phyloP scores from a whole-genome alignment of 2,113 vertebrate genomes.

The Silurus meridionalis region DNA sequence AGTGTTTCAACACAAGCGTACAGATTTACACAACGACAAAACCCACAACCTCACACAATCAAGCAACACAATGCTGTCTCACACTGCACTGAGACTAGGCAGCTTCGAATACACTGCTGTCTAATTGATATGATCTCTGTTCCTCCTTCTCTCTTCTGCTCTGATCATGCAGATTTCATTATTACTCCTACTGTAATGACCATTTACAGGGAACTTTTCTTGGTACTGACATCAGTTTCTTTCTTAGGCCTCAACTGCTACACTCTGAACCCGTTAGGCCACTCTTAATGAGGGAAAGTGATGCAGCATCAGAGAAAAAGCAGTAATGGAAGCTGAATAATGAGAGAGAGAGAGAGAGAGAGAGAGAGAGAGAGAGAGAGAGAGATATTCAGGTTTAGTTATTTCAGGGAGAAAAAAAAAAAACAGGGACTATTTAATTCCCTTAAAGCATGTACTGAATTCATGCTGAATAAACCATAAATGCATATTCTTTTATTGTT shows the following conservation, averaged over 20 bases:
- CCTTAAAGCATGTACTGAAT: background rate
- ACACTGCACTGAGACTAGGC: conserved; percentile 42
- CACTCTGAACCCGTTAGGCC: background rate
- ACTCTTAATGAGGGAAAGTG: conserved; percentile 29
- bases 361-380: too few species aligned
- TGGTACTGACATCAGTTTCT: background rate
- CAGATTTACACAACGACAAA: background rate
- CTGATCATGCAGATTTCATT: conserved; percentile 44
- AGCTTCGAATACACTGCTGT: conserved; percentile 2
- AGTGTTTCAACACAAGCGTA: background rate
- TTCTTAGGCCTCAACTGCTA: conserved; percentile 43
- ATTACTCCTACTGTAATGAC: conserved; percentile 41
- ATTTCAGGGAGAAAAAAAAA: background rate
- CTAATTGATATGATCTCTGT: conserved; percentile 4
- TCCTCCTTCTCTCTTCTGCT: background rate
- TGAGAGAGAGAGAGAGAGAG: too few species aligned
- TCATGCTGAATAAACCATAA: background rate
- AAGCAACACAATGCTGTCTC: conserved; percentile 36
- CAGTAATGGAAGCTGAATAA: background rate
- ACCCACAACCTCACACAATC: conserved; percentile 15
- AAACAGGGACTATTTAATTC: background rate
- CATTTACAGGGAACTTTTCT: conserved; percentile 22
- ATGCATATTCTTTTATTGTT: background rate
- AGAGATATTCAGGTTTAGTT: background rate
- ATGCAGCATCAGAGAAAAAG: background rate